Evolutionary conservation across 2,888 invertebrate genomes (phyloP).

Genomic region (Uropetala carovei): DNA sequence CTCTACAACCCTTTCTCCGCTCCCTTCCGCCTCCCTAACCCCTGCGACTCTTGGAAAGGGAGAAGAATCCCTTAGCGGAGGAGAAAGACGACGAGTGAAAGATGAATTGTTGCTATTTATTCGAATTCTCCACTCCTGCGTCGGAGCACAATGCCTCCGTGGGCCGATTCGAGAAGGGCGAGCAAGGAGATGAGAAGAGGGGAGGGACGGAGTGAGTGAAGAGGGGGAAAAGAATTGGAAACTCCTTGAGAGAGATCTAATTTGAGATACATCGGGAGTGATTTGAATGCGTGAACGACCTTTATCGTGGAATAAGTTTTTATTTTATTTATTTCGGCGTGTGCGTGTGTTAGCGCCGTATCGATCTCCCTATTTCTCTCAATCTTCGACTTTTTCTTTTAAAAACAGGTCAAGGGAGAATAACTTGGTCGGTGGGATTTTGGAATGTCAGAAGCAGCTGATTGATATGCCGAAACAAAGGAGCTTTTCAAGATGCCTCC

Average conservation of each 20-base stretch:
- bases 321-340: background rate
- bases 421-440: background rate
- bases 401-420: background rate
- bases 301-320: background rate
- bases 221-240: background rate
- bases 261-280: constrained; percentile 32
- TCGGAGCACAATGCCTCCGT: constrained; percentile 19
- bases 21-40: background rate
- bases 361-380: background rate
- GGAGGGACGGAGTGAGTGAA: background rate
- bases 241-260: constrained; percentile 18
- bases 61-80: background rate
- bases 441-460: background rate
- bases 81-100: background rate
- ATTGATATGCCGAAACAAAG: background rate
- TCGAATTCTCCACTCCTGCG: constrained; percentile 20
- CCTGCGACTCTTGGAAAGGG: background rate
- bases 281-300: constrained; percentile 20
- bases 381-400: background rate
- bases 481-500: background rate
- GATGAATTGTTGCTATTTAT: constrained; percentile 29
- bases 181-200: background rate
- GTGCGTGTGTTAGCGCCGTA: background rate
- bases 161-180: background rate
- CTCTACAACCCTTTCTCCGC: background rate